These are phyloP conservation scores for Taphrorychus bicolor DNA, from an alignment of 2,888 invertebrate species.

Conservation along the genomic window DNA sequence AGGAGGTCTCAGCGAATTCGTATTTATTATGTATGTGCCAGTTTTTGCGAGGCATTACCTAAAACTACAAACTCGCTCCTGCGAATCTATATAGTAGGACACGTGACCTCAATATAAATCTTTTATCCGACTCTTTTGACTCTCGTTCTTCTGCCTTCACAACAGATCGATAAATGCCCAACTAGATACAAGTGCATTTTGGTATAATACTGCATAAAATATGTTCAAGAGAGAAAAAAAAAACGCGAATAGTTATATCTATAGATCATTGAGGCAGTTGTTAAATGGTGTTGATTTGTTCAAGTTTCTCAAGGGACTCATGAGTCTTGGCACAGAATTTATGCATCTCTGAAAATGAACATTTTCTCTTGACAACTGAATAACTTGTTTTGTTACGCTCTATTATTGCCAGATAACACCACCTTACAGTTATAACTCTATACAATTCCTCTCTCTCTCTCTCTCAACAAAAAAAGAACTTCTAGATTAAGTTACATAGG, in stretches of 20 bases:
- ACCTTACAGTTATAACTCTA: too few species aligned
- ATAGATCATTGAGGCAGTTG: too few species aligned
- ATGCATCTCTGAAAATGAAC: too few species aligned
- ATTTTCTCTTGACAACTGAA: background rate
- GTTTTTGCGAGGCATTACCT: constrained; percentile 57
- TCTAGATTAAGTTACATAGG: background rate
- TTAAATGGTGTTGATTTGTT: too few species aligned
- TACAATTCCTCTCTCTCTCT: too few species aligned
- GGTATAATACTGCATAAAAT: too few species aligned
- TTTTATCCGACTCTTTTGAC: constrained; percentile 50
- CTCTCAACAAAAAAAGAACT: background rate
- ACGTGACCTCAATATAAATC: constrained; percentile 56
- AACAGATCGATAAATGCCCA: background rate
- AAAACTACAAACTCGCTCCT: constrained; percentile 56
- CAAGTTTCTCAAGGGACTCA: too few species aligned
- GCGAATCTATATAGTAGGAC: constrained; percentile 53
- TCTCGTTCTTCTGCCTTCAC: constrained; percentile 13
- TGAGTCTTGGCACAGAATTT: too few species aligned
- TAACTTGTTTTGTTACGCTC: too few species aligned
- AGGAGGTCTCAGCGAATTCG: constrained; percentile 26
- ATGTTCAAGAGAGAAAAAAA: too few species aligned
- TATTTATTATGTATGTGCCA: constrained; percentile 51
- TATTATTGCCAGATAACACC: too few species aligned
- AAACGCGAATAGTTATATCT: too few species aligned
- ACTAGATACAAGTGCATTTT: background rate